Conservation (phyloP, 1,140 invertebrate genomes). For the Drosophila sproati region DNA sequence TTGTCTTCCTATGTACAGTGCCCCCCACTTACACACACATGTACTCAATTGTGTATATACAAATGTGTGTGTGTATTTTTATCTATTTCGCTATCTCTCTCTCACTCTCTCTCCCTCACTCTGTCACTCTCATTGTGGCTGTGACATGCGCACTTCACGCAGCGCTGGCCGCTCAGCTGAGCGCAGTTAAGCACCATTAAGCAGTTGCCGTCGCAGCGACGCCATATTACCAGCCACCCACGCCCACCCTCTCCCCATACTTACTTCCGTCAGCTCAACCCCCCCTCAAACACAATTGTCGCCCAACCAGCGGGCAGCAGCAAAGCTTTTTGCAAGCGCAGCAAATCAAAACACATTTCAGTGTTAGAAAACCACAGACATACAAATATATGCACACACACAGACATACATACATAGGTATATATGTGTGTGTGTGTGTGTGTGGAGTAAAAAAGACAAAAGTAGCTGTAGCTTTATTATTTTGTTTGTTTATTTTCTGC, state of each 20-base stretch:
- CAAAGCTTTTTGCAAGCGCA: slow-evolving; percentile 74
- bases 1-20: slow-evolving; percentile 71
- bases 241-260: slow-evolving; percentile 1
- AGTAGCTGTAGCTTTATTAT: slow-evolving; percentile 40
- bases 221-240: slow-evolving; percentile 56
- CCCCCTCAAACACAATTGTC: slow-evolving; percentile 18
- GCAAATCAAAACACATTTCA: slow-evolving; percentile 84
- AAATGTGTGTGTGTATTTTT: slow-evolving; percentile 5
- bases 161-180: slow-evolving; percentile 41
- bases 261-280: not conserved
- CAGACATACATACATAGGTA: slow-evolving; percentile 19
- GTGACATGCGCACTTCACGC: slow-evolving; percentile 76
- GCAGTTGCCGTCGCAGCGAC: slow-evolving; percentile 62
- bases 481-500: slow-evolving; percentile 41
- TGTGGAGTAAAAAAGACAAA: slow-evolving; percentile 52
- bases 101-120: slow-evolving; percentile 23
- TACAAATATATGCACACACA: slow-evolving; percentile 13
- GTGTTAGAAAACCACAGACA: slow-evolving; percentile 48
- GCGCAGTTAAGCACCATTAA: slow-evolving; percentile 76
- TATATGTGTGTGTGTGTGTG: slow-evolving; percentile 30
- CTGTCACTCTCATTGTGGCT: slow-evolving; percentile 3
- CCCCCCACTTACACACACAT: slow-evolving; percentile 23
- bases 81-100: slow-evolving; percentile 30
- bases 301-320: slow-evolving; percentile 73
- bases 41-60: slow-evolving; percentile 5